phyloP scores from a whole-genome alignment of 2,113 vertebrate species.

The Xiphias gladius region DNA sequence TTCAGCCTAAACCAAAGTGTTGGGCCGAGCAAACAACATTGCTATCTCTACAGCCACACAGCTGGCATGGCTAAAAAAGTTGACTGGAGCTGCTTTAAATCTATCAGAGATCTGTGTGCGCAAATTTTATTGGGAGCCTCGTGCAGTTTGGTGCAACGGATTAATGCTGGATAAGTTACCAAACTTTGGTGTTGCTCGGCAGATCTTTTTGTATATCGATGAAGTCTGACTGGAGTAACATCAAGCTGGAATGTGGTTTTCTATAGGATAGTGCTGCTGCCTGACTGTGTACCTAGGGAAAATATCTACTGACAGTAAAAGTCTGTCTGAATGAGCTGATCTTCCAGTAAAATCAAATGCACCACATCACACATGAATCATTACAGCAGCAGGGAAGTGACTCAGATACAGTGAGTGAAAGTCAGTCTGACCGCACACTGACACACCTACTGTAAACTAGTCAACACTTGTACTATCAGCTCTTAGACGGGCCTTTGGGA shows the following conservation, averaged over 20 bases:
- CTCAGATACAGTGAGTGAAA: conserved; percentile 53
- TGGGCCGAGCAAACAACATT: neutral
- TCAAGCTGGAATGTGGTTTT: neutral
- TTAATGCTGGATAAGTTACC: too few relatives aligned
- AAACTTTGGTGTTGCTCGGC: neutral
- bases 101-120: neutral
- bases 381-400: conserved; percentile 58
- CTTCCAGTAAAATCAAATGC: conserved; percentile 12
- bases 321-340: neutral
- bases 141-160: too few relatives aligned
- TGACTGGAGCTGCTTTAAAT: neutral
- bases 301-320: neutral
- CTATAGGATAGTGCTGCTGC: neutral
- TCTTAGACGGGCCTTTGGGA: neutral
- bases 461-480: conserved; percentile 27
- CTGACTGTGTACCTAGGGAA: neutral
- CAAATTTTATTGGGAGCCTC: neutral
- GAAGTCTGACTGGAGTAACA: too few relatives aligned
- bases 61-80: too few relatives aligned
- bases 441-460: conserved; percentile 45
- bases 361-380: conserved; percentile 10
- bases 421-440: conserved; percentile 37
- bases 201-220: neutral
- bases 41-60: neutral
- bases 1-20: neutral